Percentiles rank a stretch among this genome's conserved stretches.
phyloP scores from a whole-genome alignment of 1,140 invertebrate genomes.

The Sycophila sp. region DNA sequence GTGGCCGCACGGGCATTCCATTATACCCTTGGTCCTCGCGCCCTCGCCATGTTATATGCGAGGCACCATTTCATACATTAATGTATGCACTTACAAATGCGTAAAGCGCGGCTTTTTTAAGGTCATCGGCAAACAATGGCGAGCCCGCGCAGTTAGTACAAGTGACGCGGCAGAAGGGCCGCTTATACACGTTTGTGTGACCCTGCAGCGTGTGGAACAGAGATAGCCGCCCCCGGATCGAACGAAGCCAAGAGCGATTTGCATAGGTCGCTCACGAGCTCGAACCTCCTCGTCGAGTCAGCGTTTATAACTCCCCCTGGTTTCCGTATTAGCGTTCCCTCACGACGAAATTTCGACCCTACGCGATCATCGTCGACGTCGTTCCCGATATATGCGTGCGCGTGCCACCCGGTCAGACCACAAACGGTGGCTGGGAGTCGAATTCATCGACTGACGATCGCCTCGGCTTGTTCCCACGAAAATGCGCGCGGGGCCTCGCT shows the following conservation, averaged over 20 bases:
- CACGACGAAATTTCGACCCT: background rate
- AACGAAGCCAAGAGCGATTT: slow-evolving; percentile 38
- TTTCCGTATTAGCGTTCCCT: too few relatives aligned
- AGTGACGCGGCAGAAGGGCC: slow-evolving; percentile 26
- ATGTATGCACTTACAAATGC: slow-evolving; percentile 21
- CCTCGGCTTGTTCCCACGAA: slow-evolving; percentile 35
- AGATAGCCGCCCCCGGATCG: background rate
- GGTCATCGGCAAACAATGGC: slow-evolving; percentile 26
- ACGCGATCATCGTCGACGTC: slow-evolving; percentile 4
- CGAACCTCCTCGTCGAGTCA: slow-evolving; percentile 35
- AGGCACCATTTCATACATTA: slow-evolving; percentile 14
- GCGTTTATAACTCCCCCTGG: background rate
- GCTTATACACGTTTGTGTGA: too few relatives aligned
- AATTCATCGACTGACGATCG: slow-evolving; percentile 10
- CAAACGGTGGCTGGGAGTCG: too few relatives aligned
- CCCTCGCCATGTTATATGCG: too few relatives aligned
- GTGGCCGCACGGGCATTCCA: too few relatives aligned
- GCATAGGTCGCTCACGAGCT: slow-evolving; percentile 51
- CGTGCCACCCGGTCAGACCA: background rate
- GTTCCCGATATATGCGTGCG: background rate
- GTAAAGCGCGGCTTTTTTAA: background rate
- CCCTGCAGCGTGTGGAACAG: slow-evolving; percentile 38
- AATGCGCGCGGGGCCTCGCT: background rate
- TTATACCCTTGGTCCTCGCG: too few relatives aligned
- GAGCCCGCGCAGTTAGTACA: background rate